phyloP scores from a whole-genome alignment of 2,888 invertebrate species.

The Idaea biselata region DNA sequence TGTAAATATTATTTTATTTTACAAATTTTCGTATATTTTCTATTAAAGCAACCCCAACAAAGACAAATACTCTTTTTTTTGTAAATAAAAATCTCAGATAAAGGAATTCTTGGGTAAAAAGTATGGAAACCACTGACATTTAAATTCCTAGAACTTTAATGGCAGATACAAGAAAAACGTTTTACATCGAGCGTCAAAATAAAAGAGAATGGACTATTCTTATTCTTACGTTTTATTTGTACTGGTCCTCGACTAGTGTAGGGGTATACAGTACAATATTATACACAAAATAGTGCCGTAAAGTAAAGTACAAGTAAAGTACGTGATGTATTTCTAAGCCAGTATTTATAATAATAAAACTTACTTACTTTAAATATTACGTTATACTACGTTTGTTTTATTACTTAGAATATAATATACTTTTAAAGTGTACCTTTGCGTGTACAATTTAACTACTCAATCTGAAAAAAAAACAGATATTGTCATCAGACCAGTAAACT shows the following conservation, averaged over 20 bases:
- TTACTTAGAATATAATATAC: too few species aligned
- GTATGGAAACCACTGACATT: slow-evolving; percentile 17
- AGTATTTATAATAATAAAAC: too few species aligned
- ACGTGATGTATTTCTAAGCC: too few species aligned
- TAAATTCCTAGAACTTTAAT: slow-evolving; percentile 18
- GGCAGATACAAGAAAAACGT: slow-evolving; percentile 26
- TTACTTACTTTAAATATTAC: too few species aligned
- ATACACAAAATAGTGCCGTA: too few species aligned
- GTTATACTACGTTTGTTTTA: too few species aligned
- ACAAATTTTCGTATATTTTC: not conserved
- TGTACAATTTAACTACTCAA: too few species aligned
- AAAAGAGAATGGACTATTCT: slow-evolving; percentile 16
- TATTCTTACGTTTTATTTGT: slow-evolving; percentile 14
- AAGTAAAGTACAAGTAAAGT: too few species aligned
- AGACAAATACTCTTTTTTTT: not conserved
- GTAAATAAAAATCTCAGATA: slow-evolving; percentile 18
- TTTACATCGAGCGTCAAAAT: slow-evolving; percentile 22
- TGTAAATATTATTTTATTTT: not conserved
- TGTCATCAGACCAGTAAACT: too few species aligned
- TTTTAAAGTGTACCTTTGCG: too few species aligned
- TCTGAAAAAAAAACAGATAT: too few species aligned
- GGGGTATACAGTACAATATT: not conserved
- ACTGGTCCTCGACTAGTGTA: not conserved
- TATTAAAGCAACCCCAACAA: not conserved
- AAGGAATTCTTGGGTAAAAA: slow-evolving; percentile 10